Percentiles rank a stretch among this genome's conserved stretches.
Evolutionary conservation across 2,888 invertebrate genomes (phyloP).

Genomic region (Dolichomitus sp.): DNA sequence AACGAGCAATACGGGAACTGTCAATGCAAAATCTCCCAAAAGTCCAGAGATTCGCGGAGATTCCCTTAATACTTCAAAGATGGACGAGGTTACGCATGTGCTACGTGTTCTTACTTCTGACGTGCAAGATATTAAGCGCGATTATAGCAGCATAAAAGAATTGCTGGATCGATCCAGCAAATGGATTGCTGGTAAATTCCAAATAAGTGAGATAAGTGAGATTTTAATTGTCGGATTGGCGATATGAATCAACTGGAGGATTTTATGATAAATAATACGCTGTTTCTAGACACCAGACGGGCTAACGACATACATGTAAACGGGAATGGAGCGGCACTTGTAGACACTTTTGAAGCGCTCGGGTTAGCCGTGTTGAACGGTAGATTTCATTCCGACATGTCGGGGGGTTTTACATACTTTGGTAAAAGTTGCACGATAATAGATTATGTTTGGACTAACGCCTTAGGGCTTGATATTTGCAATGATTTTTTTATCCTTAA

Average conservation of each 20-base stretch:
- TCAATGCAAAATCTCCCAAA: too few relatives aligned
- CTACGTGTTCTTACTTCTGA: too few relatives aligned
- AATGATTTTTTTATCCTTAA: conserved; percentile 20
- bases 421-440: conserved; percentile 1
- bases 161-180: too few relatives aligned
- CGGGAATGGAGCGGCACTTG: conserved; percentile 11
- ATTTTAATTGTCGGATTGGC: conserved; percentile 23
- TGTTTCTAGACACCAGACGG: neutral
- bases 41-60: too few relatives aligned
- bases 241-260: conserved; percentile 18
- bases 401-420: neutral
- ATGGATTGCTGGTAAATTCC: too few relatives aligned
- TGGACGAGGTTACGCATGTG: too few relatives aligned
- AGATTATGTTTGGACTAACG: conserved; percentile 15
- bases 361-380: conserved; percentile 29
- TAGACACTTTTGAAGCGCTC: conserved; percentile 20
- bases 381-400: neutral
- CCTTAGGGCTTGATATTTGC: conserved; percentile 7
- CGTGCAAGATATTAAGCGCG: too few relatives aligned
- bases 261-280: neutral
- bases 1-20: too few relatives aligned
- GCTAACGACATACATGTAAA: conserved; percentile 8
- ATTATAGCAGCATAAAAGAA: too few relatives aligned
- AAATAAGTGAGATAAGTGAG: neutral
- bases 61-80: too few relatives aligned